These are phyloP conservation scores for Drosophila vallismaia DNA, from an alignment of 2,888 invertebrate genomes.

Conservation along the genomic window DNA sequence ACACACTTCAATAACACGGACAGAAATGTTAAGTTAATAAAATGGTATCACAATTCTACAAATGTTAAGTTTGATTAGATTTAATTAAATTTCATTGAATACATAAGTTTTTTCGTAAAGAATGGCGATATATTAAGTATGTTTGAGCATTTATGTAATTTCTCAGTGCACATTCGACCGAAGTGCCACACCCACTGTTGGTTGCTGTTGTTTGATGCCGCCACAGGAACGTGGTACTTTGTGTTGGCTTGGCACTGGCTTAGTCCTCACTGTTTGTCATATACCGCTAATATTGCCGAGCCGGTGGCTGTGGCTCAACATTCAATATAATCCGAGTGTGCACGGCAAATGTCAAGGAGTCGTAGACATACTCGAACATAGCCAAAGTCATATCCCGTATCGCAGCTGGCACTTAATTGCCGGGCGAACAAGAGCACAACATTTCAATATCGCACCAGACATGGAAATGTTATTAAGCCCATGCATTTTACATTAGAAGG, in stretches of 20 bases:
- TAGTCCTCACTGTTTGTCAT: constrained; percentile 63
- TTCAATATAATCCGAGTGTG: constrained; percentile 19
- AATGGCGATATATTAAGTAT: no score
- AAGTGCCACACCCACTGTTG: constrained; percentile 5
- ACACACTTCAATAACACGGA: constrained; percentile 27
- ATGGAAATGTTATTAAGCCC: constrained; percentile 53
- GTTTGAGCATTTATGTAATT: constrained; percentile 2
- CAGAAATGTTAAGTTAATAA: neutral
- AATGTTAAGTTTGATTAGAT: no score
- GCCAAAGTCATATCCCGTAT: constrained; percentile 16
- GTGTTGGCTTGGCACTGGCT: constrained; percentile 52
- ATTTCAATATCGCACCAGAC: constrained; percentile 61
- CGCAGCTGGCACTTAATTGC: constrained; percentile 70
- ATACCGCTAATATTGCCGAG: constrained; percentile 68
- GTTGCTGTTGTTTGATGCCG: constrained; percentile 18
- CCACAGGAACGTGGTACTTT: constrained; percentile 45
- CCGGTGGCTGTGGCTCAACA: constrained; percentile 55
- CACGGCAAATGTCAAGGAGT: constrained; percentile 45
- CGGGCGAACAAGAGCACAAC: constrained; percentile 52
- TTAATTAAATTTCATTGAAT: no score
- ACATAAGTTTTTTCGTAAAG: no score
- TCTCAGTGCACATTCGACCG: constrained; percentile 8
- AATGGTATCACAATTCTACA: no score
- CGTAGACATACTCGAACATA: constrained; percentile 45
- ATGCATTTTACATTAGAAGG: constrained; percentile 50